Percentiles rank a stretch among this genome's conserved stretches.
phyloP scores from a whole-genome alignment of 1,140 invertebrate species.

The Drosophila parabipectinata region DNA sequence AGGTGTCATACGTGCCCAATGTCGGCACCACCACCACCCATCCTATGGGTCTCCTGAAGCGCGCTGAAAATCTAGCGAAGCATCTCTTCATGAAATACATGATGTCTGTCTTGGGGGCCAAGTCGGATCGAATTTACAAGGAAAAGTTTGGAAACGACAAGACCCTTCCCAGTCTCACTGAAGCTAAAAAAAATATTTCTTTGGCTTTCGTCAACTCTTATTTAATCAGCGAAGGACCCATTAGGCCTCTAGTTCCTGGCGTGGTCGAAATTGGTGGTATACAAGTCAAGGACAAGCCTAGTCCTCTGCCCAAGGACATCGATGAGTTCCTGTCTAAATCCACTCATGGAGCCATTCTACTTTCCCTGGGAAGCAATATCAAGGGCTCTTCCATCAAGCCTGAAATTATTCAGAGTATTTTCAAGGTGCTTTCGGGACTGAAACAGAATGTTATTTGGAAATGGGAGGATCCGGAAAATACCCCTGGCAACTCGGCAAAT shows the following conservation, averaged over 20 bases:
- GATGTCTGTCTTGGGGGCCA: not conserved
- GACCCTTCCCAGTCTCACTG: slow-evolving; percentile 28
- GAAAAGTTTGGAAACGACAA: slow-evolving; percentile 33
- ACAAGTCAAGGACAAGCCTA: slow-evolving; percentile 77
- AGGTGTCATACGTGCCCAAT: slow-evolving; percentile 61
- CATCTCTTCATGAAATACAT: slow-evolving; percentile 6
- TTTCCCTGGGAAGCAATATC: slow-evolving; percentile 86
- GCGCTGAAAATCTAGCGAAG: slow-evolving; percentile 7
- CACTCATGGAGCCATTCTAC: slow-evolving; percentile 86
- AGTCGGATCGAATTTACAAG: slow-evolving; percentile 3
- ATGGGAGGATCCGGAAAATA: slow-evolving; percentile 85
- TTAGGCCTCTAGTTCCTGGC: slow-evolving; percentile 77
- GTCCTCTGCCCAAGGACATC: slow-evolving; percentile 84
- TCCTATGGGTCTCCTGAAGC: slow-evolving; percentile 42
- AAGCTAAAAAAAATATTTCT: slow-evolving; percentile 64
- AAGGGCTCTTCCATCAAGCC: slow-evolving; percentile 82
- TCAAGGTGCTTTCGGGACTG: slow-evolving; percentile 84
- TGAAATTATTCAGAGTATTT: slow-evolving; percentile 82
- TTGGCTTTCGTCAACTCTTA: slow-evolving; percentile 63
- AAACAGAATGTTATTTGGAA: slow-evolving; percentile 87
- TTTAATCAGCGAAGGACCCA: slow-evolving; percentile 66
- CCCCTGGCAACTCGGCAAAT: slow-evolving; percentile 86
- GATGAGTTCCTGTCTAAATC: slow-evolving; percentile 84
- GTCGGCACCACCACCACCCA: slow-evolving; percentile 4
- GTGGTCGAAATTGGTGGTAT: slow-evolving; percentile 84